Base-by-base conservation (phyloP, 2,888 invertebrate genomes). In the Zaprionus bogoriensis region DNA sequence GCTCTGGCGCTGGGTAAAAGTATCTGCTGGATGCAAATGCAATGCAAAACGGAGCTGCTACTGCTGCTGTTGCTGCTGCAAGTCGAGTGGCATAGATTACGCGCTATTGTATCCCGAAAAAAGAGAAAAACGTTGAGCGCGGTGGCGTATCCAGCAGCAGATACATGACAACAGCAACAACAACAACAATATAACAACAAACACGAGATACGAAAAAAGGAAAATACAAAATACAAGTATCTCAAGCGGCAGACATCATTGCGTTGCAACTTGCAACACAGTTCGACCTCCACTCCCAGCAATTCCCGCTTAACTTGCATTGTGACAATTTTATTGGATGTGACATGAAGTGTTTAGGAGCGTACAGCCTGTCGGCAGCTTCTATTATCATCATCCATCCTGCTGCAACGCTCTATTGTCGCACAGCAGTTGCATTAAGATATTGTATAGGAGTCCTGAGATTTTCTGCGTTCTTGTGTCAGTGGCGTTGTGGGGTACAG, bases 241-340 rank as follows among this genome's bases (percentile, higher is more conserved):
- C 48, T 38, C 48, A 51, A 55, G 46, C 28, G 32, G 17, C 14
- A 51, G 25, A 36, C 28, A 44, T 46, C 42, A 38, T 39, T 39
- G 45, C 39, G 22, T 46, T 51, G 61, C 61, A 66, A 66, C 62
- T 52, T 69, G 52, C 69, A 68, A 65, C 45, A 47, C 7, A 27
- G 27, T 27, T 27, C 6, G 27, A 22, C 41, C 22, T 19, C 20
- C 10, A 19, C 41, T 12, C 14, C 19, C 4, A n/a, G 9, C 65
- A 12, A 17, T 17, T 4, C 28, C n/a, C 30, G 32, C 5, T 12
- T 22, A 42, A 23, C 36, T 36, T 12, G 23, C 17, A 46, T 70
- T 76, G 79, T 78, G 75, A 67, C 75, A 78, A 78, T 78, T 71
- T 70, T 78, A 78, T 76, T 78, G 74, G 47, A 62, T 74, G 68